phyloP scores from a whole-genome alignment of 2,888 invertebrate genomes.

The Tupiocoris notatus region DNA sequence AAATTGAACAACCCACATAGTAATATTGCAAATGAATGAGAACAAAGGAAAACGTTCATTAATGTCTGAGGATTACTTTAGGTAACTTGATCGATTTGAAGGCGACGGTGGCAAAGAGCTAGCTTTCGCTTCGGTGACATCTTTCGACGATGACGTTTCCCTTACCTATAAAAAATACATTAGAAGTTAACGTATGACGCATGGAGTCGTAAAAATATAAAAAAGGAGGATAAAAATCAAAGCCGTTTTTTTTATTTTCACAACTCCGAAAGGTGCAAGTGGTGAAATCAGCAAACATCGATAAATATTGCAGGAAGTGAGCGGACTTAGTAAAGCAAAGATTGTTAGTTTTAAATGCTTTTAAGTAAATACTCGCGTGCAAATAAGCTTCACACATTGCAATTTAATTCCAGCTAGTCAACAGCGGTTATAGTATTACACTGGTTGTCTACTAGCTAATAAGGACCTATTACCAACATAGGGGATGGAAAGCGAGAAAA shows the following conservation, averaged over 20 bases:
- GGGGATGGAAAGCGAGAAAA: too few species aligned
- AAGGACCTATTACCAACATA: too few species aligned
- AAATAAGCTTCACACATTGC: too few species aligned
- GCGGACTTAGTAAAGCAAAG: too few species aligned
- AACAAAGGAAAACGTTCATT: conserved; percentile 8
- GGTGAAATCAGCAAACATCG: too few species aligned
- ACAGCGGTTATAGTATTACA: too few species aligned
- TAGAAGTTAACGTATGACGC: neutral
- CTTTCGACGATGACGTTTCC: conserved; percentile 53
- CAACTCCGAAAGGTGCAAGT: too few species aligned
- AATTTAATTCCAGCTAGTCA: too few species aligned
- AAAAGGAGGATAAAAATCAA: neutral
- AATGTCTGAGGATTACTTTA: conserved; percentile 6
- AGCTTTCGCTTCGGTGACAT: conserved; percentile 55
- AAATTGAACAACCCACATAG: conserved; percentile 6
- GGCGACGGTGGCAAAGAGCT: conserved; percentile 61
- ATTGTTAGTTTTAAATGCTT: too few species aligned
- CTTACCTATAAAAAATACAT: neutral
- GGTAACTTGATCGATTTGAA: conserved; percentile 56
- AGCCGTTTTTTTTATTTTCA: neutral
- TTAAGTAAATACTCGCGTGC: too few species aligned
- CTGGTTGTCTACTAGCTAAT: too few species aligned
- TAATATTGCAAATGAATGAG: conserved; percentile 18
- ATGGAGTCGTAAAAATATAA: neutral
- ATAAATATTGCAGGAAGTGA: too few species aligned